Percentiles rank a stretch among this genome's conserved stretches.
These are phyloP conservation scores for Cliona cf. orientalis DNA, from an alignment of 37 sponge, comb jelly and placozoan species.

Conservation along the genomic window DNA sequence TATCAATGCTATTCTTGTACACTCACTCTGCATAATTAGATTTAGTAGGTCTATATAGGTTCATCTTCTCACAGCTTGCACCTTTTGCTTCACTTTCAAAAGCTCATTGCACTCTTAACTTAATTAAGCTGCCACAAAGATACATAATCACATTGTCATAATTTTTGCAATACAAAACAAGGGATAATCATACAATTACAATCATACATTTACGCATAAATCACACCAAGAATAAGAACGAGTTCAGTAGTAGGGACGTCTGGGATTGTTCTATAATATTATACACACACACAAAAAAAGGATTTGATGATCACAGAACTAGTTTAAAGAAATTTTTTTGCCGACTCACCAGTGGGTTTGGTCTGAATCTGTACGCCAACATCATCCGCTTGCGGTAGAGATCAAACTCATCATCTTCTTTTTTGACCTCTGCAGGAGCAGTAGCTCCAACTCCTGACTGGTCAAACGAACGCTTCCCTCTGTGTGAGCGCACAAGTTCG, in stretches of 20 bases:
- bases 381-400: conserved; percentile 98
- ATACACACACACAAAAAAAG: neutral
- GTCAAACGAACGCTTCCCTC: conserved; percentile 84
- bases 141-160: too few relatives aligned
- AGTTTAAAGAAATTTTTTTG: neutral
- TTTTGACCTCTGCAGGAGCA: conserved; percentile 71
- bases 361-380: conserved; percentile 97
- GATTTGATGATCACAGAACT: neutral
- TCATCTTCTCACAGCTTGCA: too few relatives aligned
- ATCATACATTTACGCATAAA: neutral
- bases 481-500: neutral
- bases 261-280: conserved; percentile 85
- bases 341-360: conserved; percentile 85
- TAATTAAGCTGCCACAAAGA: too few relatives aligned
- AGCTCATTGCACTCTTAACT: too few relatives aligned
- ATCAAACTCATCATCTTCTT: conserved; percentile 88
- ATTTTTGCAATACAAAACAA: too few relatives aligned
- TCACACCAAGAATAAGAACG: neutral
- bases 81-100: too few relatives aligned
- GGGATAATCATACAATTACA: neutral
- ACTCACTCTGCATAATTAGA: too few relatives aligned
- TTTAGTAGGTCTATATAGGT: too few relatives aligned
- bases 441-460: conserved; percentile 86
- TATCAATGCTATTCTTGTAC: too few relatives aligned
- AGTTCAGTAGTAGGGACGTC: conserved; percentile 87